Percentiles rank a stretch among this genome's conserved stretches.
Conservation (phyloP, 2,888 invertebrate species). For the Megamerina dolium region DNA sequence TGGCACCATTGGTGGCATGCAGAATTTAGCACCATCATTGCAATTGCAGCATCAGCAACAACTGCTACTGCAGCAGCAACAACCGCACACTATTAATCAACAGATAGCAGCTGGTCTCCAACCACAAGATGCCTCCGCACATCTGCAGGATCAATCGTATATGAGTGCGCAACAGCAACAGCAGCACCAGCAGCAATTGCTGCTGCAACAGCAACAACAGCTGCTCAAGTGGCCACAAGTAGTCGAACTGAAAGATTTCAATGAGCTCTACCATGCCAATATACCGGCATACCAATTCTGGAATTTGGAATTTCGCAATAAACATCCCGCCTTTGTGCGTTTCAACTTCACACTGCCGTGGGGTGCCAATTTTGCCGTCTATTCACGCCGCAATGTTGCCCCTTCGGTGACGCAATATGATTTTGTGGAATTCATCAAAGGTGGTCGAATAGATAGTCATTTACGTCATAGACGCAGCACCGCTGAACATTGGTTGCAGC, state of each 20-base stretch:
- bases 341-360: slow-evolving; percentile 86
- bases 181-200: slow-evolving; percentile 48
- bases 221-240: slow-evolving; percentile 69
- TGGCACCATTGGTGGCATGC: slow-evolving; percentile 19
- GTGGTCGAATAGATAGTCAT: slow-evolving; percentile 73
- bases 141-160: slow-evolving; percentile 38
- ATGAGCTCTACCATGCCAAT: slow-evolving; percentile 74
- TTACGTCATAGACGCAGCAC: slow-evolving; percentile 55
- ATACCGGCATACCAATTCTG: slow-evolving; percentile 89
- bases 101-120: slow-evolving; percentile 23
- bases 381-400: slow-evolving; percentile 88
- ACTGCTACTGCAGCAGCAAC: slow-evolving; percentile 55
- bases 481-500: slow-evolving; percentile 17
- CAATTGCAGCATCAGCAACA: slow-evolving; percentile 54
- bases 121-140: slow-evolving; percentile 29
- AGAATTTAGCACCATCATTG: slow-evolving; percentile 31
- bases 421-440: slow-evolving; percentile 90
- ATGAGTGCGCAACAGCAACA: slow-evolving; percentile 36
- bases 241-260: slow-evolving; percentile 77
- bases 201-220: slow-evolving; percentile 58
- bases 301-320: slow-evolving; percentile 88
- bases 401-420: slow-evolving; percentile 97
- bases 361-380: slow-evolving; percentile 92
- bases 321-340: slow-evolving; percentile 81
- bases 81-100: slow-evolving; percentile 43